Conservation (phyloP, 92 coral and sea anemone genomes). For the Anthopleura xanthogrammica region DNA sequence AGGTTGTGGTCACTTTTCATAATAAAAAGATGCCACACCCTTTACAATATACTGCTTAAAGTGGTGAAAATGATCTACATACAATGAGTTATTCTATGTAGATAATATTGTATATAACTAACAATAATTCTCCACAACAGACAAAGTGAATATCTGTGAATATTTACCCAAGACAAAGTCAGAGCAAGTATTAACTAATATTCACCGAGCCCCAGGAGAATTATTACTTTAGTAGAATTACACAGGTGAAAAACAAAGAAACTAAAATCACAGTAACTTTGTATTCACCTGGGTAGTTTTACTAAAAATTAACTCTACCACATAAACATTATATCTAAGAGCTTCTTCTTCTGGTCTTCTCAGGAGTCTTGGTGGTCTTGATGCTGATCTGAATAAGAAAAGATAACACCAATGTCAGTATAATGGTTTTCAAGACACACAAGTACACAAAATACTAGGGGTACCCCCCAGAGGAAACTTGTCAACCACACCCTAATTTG, state of each 20-base stretch:
- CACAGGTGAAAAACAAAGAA: not conserved
- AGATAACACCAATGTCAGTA: not conserved
- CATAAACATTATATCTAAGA: not conserved
- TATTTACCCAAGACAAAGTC: no score
- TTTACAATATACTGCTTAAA: not conserved
- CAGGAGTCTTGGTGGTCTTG: not conserved
- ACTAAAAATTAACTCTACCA: not conserved
- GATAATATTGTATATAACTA: not conserved
- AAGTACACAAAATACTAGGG: not conserved
- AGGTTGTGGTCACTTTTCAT: not conserved
- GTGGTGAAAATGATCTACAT: constrained; percentile 1
- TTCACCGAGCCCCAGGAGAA: no score
- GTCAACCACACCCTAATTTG: no score
- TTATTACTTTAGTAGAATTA: not conserved
- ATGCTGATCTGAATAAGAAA: not conserved
- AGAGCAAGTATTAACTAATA: no score
- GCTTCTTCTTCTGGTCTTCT: not conserved
- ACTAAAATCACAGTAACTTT: not conserved
- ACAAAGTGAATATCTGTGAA: not conserved
- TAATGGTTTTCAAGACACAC: not conserved
- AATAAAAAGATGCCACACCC: not conserved
- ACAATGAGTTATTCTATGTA: not conserved
- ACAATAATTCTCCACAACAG: not conserved
- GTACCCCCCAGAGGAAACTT: no score
- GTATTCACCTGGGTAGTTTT: not conserved